phyloP scores from a whole-genome alignment of 2,113 vertebrate species.

The Heloderma charlesbogerti region DNA sequence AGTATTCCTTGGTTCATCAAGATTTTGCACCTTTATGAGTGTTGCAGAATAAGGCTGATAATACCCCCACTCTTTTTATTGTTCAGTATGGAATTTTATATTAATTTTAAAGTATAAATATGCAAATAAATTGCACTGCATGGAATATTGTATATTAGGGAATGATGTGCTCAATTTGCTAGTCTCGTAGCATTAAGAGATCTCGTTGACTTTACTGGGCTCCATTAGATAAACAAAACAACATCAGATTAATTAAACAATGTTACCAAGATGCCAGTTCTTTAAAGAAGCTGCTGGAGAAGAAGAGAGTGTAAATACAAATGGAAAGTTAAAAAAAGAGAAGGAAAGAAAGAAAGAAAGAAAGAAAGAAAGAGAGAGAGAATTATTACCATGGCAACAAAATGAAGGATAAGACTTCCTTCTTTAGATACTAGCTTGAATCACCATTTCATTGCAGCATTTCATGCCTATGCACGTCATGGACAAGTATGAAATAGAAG shows the following conservation, averaged over 20 bases:
- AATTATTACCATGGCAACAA: constrained; percentile 8
- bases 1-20: not conserved
- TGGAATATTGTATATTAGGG: not conserved
- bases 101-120: constrained; percentile 19
- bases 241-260: not conserved
- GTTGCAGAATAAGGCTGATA: not conserved
- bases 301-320: not conserved
- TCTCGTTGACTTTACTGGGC: not conserved
- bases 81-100: not conserved
- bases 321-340: not conserved
- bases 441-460: not conserved
- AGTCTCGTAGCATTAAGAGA: not conserved
- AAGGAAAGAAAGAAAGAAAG: not conserved
- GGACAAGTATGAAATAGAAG: not conserved
- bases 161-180: not conserved
- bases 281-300: not conserved
- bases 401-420: constrained; percentile 4
- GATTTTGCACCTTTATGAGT: constrained; percentile 12
- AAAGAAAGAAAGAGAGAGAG: not conserved
- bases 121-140: constrained; percentile 2
- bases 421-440: not conserved
- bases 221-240: not conserved
- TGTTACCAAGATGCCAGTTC: not conserved
- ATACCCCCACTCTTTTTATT: not conserved
- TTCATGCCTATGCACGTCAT: not conserved